Conservation (phyloP, 1,140 invertebrate species). For the Pentalonia nigronervosa region DNA sequence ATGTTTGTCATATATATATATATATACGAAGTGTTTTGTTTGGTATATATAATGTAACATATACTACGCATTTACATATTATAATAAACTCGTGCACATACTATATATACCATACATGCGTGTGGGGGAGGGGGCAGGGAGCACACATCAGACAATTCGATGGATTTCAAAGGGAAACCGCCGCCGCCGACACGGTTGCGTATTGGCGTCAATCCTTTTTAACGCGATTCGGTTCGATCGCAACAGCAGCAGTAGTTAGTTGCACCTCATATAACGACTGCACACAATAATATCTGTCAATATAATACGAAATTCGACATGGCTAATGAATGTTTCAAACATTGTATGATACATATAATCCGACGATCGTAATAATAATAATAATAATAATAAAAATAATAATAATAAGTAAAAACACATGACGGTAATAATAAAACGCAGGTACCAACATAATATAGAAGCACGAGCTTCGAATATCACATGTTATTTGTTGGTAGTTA, state of each 20-base stretch:
- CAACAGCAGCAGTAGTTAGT: background rate
- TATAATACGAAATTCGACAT: slow-evolving; percentile 35
- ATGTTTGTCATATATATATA: background rate
- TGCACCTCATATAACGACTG: background rate
- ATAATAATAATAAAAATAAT: background rate
- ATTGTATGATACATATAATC: background rate
- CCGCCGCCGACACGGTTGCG: background rate
- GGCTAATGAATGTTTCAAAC: slow-evolving; percentile 19
- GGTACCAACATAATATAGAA: background rate
- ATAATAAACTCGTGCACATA: background rate
- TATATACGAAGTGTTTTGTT: background rate
- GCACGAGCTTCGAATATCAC: background rate
- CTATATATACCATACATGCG: background rate
- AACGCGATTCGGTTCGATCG: slow-evolving; percentile 17
- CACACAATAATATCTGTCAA: background rate
- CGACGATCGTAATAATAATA: background rate
- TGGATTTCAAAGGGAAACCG: slow-evolving; percentile 33
- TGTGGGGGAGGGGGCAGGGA: too few relatives aligned
- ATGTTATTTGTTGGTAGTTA: background rate
- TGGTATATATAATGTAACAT: background rate
- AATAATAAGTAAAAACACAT: background rate
- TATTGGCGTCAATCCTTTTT: slow-evolving; percentile 38
- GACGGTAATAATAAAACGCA: background rate
- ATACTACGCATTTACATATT: slow-evolving; percentile 24
- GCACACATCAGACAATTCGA: slow-evolving; percentile 24